A percentile compares a stretch with the other conserved stretches of the same genome.
Evolutionary conservation across 2,113 vertebrate species (phyloP).

Genomic region (Struthidea cinerea): DNA sequence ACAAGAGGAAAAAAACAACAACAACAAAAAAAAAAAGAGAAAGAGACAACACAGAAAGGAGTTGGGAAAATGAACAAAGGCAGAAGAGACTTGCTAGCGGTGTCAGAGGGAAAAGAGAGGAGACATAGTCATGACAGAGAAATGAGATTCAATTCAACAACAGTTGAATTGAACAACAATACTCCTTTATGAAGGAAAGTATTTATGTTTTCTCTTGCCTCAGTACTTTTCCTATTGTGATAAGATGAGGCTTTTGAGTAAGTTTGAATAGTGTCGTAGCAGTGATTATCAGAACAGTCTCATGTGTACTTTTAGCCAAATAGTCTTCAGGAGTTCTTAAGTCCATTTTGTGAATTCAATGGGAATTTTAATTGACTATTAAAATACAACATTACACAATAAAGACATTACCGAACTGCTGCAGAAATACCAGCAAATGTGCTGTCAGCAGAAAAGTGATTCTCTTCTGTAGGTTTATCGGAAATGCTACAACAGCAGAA

Average conservation of each 20-base stretch:
- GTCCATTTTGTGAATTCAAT: conserved; percentile 42
- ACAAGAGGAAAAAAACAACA: not conserved
- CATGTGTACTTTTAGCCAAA: conserved; percentile 17
- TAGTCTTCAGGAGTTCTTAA: not conserved
- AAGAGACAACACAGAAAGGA: not conserved
- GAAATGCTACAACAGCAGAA: not conserved
- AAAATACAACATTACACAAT: conserved; percentile 13
- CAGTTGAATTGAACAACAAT: not conserved
- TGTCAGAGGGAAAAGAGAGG: not conserved
- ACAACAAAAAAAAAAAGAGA: not conserved
- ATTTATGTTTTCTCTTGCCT: not conserved
- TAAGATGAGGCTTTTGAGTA: not conserved
- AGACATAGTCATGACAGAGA: not conserved
- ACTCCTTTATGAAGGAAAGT: not conserved
- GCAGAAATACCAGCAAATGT: conserved; percentile 8
- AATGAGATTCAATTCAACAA: not conserved
- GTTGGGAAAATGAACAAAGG: not conserved
- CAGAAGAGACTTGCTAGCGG: not conserved
- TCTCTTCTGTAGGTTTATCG: not conserved
- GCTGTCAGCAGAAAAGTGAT: not conserved
- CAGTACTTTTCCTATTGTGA: not conserved
- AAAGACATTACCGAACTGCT: conserved; percentile 7
- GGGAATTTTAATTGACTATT: conserved; percentile 44
- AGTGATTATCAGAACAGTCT: conserved; percentile 8
- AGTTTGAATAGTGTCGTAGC: not conserved